Base-by-base conservation (phyloP, 2,888 invertebrate genomes). In the Bunonema sp. region DNA sequence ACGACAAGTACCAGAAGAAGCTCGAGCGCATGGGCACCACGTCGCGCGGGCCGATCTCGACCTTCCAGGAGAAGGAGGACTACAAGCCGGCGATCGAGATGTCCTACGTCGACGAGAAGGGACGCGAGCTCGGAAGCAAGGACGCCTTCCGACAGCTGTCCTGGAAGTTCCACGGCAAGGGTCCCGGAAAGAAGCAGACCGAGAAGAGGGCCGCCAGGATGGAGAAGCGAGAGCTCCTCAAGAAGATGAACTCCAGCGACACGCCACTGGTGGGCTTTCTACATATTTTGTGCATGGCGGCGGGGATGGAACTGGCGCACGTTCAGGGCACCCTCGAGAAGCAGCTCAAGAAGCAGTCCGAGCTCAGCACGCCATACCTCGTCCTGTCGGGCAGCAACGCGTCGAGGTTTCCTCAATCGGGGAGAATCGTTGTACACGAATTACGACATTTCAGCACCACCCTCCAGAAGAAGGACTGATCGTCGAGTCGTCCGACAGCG, bases 101-200 rank as follows among this genome's bases (percentile, higher is more conserved):
- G 34, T 42, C 44, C 24, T 99, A 99, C 71, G 85, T 87, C 51
- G 93, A 97, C 72, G 89, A 91, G 68, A 83, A 84, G 66, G 97
- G 97, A 0, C 81, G 85, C 41, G 78, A 83, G 57, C 77, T 97
- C 45, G 82, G 82, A 62, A 80, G 83, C 42, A 97, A 97, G 72
- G 93, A 97, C 75, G 93, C 97, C 35, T 93, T 91, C 74, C 61
- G 76, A 30, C 70, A 71, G 46, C 59, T 75, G 15, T 72, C 73
- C 63, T 61, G 59, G 52, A 66, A 67, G 59, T 97, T 97, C 75
- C 97, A 97, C 74, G 97, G 97, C 39, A 93, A 97, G 75, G 89
- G 89, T 2, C 89, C 93, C 18, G 93, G 97, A 40, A 97, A 97
- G 72, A 91, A 88, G 75, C 97, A 97, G 74, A 77, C 79, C 59